These are phyloP conservation scores for Lates japonicus DNA, from an alignment of 2,797 vertebrate species.

Conservation along the genomic window DNA sequence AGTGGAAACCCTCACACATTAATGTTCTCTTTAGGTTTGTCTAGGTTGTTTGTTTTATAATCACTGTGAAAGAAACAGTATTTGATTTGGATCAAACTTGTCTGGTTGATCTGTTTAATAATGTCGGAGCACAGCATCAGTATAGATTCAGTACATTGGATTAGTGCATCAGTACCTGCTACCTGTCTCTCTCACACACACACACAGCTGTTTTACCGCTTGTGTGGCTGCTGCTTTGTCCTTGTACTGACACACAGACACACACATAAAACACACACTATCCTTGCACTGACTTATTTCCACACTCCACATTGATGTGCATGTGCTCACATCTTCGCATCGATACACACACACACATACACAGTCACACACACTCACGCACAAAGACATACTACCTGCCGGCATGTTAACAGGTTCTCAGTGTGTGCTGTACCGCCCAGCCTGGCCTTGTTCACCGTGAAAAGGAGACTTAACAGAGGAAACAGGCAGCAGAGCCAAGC, in stretches of 20 bases:
- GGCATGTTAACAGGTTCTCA: slow-evolving; percentile 73
- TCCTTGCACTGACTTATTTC: slow-evolving; percentile 25
- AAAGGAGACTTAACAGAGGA: slow-evolving; percentile 43
- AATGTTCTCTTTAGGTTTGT: not conserved
- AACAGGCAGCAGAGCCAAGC: slow-evolving; percentile 52
- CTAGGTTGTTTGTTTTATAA: not conserved
- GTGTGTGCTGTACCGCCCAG: slow-evolving; percentile 43
- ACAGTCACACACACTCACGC: too few species aligned
- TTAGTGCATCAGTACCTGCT: slow-evolving; percentile 27
- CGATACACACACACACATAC: not conserved
- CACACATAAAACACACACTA: slow-evolving; percentile 17
- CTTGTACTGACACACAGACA: slow-evolving; percentile 40
- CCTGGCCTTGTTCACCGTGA: slow-evolving; percentile 29
- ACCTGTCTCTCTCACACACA: slow-evolving; percentile 3
- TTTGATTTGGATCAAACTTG: not conserved
- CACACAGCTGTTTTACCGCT: not conserved
- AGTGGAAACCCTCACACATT: not conserved
- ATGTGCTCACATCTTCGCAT: not conserved
- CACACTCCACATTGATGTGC: slow-evolving; percentile 21
- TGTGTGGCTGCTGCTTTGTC: slow-evolving; percentile 35
- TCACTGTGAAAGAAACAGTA: not conserved
- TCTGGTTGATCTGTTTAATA: slow-evolving; percentile 35
- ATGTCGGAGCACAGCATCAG: slow-evolving; percentile 23
- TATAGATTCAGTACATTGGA: slow-evolving; percentile 33
- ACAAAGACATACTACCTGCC: slow-evolving; percentile 56